A percentile compares a stretch with the other conserved stretches of the same genome.
phyloP scores from a whole-genome alignment of 2,797 vertebrate species.

The Eulemur mongoz region DNA sequence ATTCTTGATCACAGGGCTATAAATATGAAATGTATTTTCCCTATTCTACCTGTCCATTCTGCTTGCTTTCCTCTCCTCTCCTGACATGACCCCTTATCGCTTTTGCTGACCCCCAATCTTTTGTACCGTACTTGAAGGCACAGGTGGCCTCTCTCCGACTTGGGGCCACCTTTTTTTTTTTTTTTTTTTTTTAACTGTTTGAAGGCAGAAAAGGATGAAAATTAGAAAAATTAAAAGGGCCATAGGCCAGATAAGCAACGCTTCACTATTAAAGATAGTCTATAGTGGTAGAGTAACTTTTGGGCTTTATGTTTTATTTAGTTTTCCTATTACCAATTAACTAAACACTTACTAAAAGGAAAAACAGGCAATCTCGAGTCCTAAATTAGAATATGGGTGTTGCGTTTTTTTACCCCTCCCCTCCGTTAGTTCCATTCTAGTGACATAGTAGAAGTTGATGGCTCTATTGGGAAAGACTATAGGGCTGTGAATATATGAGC shows the following conservation, averaged over 20 bases:
- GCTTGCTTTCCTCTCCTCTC: not conserved
- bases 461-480: not conserved
- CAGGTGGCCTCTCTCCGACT: not conserved
- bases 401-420: not conserved
- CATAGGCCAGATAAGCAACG: not conserved
- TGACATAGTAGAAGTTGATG: not conserved
- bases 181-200: not conserved
- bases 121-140: not conserved
- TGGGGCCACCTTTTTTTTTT: not conserved
- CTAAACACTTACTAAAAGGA: not conserved
- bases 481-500: not conserved
- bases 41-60: not conserved
- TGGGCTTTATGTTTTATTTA: conserved; percentile 18
- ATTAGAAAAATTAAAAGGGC: not conserved
- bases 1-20: not conserved
- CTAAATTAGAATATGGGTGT: not conserved
- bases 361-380: not conserved
- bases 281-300: not conserved
- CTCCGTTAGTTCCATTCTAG: not conserved
- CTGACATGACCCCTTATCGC: not conserved
- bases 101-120: not conserved
- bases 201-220: conserved; percentile 1
- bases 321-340: not conserved
- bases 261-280: not conserved
- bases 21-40: not conserved